Conservation (phyloP, 2,797 vertebrate genomes). For the Crypturellus tataupa region DNA sequence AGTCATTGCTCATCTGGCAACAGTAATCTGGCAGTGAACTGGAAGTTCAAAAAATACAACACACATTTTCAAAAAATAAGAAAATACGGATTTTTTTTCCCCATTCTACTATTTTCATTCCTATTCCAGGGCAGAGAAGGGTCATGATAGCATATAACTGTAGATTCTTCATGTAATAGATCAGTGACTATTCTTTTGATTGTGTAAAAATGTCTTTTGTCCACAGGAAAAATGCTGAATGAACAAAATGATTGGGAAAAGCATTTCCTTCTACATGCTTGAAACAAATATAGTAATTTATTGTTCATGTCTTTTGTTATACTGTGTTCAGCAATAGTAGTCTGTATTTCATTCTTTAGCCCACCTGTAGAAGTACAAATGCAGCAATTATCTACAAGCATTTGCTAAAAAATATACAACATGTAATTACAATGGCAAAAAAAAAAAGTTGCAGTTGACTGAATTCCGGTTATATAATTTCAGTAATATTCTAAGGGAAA, state of each 20-base stretch:
- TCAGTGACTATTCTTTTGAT: slow-evolving; percentile 12
- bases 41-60: neutral
- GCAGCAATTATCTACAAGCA: slow-evolving; percentile 55
- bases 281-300: slow-evolving; percentile 67
- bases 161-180: slow-evolving; percentile 50
- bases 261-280: slow-evolving; percentile 23
- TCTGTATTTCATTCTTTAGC: slow-evolving; percentile 54
- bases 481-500: slow-evolving; percentile 36
- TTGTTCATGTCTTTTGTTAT: slow-evolving; percentile 40
- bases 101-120: neutral
- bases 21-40: slow-evolving; percentile 19
- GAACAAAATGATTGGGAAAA: slow-evolving; percentile 51
- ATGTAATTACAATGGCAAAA: slow-evolving; percentile 70
- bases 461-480: slow-evolving; percentile 41
- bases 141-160: slow-evolving; percentile 12
- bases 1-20: slow-evolving; percentile 61
- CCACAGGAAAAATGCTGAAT: slow-evolving; percentile 61
- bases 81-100: neutral
- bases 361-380: slow-evolving; percentile 52
- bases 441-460: slow-evolving; percentile 37
- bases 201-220: slow-evolving; percentile 63
- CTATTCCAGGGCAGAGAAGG: neutral
- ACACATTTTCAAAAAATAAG: neutral
- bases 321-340: slow-evolving; percentile 52
- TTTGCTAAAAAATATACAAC: slow-evolving; percentile 57